Conservation (phyloP, 2,113 vertebrate species). For the Alethe castanea region DNA sequence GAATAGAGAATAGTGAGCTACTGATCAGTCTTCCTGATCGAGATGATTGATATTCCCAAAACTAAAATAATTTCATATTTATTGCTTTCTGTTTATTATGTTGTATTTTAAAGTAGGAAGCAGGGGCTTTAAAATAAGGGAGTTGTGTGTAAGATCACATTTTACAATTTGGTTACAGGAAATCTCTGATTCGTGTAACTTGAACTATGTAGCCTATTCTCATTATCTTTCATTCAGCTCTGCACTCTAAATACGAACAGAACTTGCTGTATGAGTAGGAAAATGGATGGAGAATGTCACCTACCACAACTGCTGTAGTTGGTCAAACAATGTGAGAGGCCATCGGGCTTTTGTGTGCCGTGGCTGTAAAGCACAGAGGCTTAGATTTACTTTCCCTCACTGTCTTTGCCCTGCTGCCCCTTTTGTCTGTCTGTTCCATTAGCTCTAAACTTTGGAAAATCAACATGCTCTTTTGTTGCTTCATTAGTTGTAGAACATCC, state of each 20-base stretch:
- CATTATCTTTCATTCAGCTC: background rate
- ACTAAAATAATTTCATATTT: background rate
- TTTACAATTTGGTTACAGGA: background rate
- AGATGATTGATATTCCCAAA: background rate
- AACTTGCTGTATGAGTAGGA: background rate
- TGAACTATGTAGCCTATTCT: background rate
- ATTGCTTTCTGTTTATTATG: background rate
- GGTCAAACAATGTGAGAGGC: background rate
- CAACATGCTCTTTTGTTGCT: background rate
- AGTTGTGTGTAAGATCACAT: background rate
- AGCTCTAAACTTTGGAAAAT: background rate
- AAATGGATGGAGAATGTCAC: background rate
- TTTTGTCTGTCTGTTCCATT: background rate
- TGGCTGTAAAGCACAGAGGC: background rate
- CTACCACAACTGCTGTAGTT: background rate
- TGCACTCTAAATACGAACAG: background rate
- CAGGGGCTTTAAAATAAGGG: background rate
- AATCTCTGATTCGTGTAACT: background rate
- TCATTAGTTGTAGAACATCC: background rate
- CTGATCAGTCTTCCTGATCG: background rate
- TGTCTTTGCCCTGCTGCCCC: background rate
- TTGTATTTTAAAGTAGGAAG: background rate
- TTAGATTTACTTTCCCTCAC: background rate
- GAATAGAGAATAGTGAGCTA: background rate
- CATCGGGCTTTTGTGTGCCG: background rate